Evolutionary conservation across 2,113 vertebrate species (phyloP).

Genomic region (Cyprinodon variegatus): DNA sequence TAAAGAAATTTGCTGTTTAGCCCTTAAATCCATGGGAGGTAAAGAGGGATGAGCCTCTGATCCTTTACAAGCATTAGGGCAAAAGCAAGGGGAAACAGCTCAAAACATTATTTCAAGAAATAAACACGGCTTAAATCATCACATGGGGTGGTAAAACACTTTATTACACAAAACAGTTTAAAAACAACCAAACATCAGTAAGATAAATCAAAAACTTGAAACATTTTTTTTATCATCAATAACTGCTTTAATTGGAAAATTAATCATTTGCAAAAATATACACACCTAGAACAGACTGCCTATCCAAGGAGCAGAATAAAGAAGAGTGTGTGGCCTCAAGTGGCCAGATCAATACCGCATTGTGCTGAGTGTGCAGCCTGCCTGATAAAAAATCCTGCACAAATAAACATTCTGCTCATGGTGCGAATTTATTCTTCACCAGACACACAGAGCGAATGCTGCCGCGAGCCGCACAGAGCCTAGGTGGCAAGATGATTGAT

Average conservation of each 20-base stretch:
- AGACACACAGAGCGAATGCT: slow-evolving; percentile 13
- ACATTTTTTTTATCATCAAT: neutral
- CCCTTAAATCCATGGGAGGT: slow-evolving; percentile 36
- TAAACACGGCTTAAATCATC: slow-evolving; percentile 6
- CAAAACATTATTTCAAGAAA: slow-evolving; percentile 29
- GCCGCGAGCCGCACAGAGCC: slow-evolving; percentile 30
- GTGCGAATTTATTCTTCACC: slow-evolving; percentile 23
- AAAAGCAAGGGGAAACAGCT: slow-evolving; percentile 32
- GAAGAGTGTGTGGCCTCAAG: slow-evolving; percentile 44
- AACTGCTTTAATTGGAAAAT: neutral
- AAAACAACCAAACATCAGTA: slow-evolving; percentile 1
- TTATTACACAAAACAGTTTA: slow-evolving; percentile 32
- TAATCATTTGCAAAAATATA: neutral
- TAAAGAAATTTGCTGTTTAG: slow-evolving; percentile 32
- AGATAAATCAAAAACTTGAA: neutral
- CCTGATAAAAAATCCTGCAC: slow-evolving; percentile 62
- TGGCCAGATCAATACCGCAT: slow-evolving; percentile 61
- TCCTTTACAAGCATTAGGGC: slow-evolving; percentile 14
- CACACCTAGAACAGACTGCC: neutral
- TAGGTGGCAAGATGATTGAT: slow-evolving; percentile 72
- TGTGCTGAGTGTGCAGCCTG: slow-evolving; percentile 68
- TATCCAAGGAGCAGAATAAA: slow-evolving; percentile 49
- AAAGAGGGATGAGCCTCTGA: slow-evolving; percentile 49
- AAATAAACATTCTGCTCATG: slow-evolving; percentile 63
- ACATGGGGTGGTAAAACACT: slow-evolving; percentile 11